Percentiles rank a stretch among this genome's conserved stretches.
These are phyloP conservation scores for Hypomecis atomaria DNA, from an alignment of 2,888 invertebrate species.

Conservation along the genomic window DNA sequence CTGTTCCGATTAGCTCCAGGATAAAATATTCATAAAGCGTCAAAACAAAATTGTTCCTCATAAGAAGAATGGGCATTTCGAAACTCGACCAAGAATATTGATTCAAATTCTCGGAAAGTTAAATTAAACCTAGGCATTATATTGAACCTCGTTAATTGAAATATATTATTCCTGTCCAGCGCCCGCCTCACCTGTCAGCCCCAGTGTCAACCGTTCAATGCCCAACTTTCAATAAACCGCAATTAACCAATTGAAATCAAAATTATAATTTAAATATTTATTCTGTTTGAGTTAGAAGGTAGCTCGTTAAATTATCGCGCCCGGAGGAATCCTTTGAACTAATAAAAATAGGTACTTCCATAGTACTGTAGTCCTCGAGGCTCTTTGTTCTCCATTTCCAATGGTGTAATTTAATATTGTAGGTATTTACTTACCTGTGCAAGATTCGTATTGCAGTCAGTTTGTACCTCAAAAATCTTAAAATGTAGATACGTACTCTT, in stretches of 20 bases:
- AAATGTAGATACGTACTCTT: too few species aligned
- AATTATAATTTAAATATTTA: conserved; percentile 40
- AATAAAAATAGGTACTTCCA: conserved; percentile 27
- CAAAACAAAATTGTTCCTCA: background rate
- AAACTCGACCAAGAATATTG: conserved; percentile 11
- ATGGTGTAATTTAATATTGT: too few species aligned
- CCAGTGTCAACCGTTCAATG: conserved; percentile 31
- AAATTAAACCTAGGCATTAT: conserved; percentile 19
- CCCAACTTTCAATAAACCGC: conserved; percentile 21
- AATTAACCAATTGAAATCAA: conserved; percentile 40
- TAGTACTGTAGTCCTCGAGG: conserved; percentile 10
- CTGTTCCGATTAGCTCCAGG: too few species aligned
- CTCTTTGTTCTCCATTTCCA: conserved; percentile 13
- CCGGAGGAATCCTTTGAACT: conserved; percentile 34
- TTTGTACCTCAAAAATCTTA: too few species aligned
- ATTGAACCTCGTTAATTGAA: conserved; percentile 24
- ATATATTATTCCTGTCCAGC: conserved; percentile 28
- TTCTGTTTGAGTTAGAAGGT: conserved; percentile 24
- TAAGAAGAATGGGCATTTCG: background rate
- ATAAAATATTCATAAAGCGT: too few species aligned
- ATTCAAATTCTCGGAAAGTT: conserved; percentile 7
- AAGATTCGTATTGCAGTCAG: too few species aligned
- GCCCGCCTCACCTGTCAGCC: conserved; percentile 27
- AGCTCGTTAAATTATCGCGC: conserved; percentile 44
- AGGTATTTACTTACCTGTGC: too few species aligned